Evolutionary conservation across 2,113 vertebrate genomes (phyloP).

Genomic region (Blennius ocellaris): DNA sequence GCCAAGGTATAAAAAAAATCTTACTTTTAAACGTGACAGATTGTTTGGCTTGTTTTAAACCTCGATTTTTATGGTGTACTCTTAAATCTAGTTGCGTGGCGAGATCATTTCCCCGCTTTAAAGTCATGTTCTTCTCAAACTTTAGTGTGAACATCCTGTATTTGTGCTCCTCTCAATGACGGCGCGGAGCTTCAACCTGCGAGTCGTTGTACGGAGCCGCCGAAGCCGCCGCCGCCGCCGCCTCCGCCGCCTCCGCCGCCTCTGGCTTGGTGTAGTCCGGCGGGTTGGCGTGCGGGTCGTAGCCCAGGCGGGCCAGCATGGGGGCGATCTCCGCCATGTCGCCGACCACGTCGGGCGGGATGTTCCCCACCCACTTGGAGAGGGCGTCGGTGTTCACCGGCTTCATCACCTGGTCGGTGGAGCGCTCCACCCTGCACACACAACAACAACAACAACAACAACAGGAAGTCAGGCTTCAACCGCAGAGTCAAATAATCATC

Average conservation of each 20-base stretch:
- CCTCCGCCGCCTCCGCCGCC: no score
- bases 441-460: neutral
- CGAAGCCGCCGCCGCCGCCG: no score
- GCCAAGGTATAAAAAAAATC: no score
- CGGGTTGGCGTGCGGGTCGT: conserved; percentile 92
- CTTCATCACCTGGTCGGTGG: conserved; percentile 97
- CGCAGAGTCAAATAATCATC: no score
- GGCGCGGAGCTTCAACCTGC: conserved; percentile 30
- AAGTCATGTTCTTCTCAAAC: no score
- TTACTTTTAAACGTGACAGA: no score
- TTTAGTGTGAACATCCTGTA: no score
- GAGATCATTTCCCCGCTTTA: no score
- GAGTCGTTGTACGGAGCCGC: conserved; percentile 45
- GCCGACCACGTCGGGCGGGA: conserved; percentile 90
- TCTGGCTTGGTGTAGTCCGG: conserved; percentile 89
- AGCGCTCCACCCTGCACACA: conserved; percentile 90
- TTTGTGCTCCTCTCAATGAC: neutral
- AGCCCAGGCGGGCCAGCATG: conserved; percentile 94
- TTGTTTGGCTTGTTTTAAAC: no score
- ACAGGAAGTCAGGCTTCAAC: no score
- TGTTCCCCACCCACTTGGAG: conserved; percentile 93
- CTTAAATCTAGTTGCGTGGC: no score
- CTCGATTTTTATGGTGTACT: no score
- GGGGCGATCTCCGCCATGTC: conserved; percentile 96
- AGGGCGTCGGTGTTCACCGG: conserved; percentile 94